Conservation (phyloP, 1,140 invertebrate species). For the Caerostris darwini region DNA sequence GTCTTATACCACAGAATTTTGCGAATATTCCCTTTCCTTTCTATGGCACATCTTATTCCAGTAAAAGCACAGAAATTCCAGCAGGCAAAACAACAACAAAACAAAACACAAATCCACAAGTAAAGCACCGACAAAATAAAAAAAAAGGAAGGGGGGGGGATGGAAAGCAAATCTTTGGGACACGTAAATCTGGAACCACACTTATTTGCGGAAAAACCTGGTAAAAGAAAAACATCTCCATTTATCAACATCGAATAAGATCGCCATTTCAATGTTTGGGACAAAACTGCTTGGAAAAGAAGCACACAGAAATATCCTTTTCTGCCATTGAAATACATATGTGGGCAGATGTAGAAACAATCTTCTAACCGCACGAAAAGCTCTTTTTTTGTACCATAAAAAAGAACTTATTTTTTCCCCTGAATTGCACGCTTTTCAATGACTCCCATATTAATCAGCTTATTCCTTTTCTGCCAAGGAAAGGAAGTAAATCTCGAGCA, state of each 20-base stretch:
- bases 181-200: constrained; percentile 58
- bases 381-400: background rate
- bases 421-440: background rate
- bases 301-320: constrained; percentile 17
- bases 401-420: background rate
- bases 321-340: constrained; percentile 10
- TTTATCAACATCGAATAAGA: constrained; percentile 56
- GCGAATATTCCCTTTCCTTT: background rate
- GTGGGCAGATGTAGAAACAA: background rate
- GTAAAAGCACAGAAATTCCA: background rate
- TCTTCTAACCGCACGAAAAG: background rate
- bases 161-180: constrained; percentile 35
- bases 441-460: background rate
- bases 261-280: constrained; percentile 23
- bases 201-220: constrained; percentile 7
- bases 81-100: background rate
- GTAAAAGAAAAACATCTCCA: constrained; percentile 22
- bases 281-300: background rate
- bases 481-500: background rate
- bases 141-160: background rate
- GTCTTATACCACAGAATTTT: background rate
- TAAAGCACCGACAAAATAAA: background rate
- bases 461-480: no score
- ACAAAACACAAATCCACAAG: background rate
- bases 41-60: background rate